Percentiles rank a stretch among this genome's conserved stretches.
phyloP scores from a whole-genome alignment of 2,888 invertebrate genomes.

The Cataglyphis altisquamis region DNA sequence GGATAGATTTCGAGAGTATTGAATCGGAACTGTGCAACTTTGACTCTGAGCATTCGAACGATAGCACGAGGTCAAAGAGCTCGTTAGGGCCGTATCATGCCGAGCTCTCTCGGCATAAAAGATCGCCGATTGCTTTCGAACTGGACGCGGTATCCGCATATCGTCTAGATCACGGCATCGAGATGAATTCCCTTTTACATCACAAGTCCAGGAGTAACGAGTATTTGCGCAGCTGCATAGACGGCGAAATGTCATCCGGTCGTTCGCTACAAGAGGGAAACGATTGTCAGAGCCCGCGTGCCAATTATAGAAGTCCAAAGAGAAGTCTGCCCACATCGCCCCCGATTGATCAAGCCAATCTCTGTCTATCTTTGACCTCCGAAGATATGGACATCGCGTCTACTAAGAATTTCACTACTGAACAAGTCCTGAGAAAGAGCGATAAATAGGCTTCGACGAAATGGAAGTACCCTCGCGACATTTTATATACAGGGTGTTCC shows the following conservation, averaged over 20 bases:
- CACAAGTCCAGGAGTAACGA: constrained; percentile 77
- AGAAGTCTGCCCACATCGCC: constrained; percentile 59
- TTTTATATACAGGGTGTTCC: constrained; percentile 17
- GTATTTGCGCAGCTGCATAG: constrained; percentile 69
- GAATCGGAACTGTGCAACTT: constrained; percentile 82
- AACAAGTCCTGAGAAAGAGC: constrained; percentile 75
- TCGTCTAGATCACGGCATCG: constrained; percentile 73
- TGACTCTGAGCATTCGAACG: constrained; percentile 82
- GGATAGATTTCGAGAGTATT: constrained; percentile 84
- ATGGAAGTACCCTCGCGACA: constrained; percentile 43
- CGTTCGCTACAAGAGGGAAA: constrained; percentile 58
- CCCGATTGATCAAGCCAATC: constrained; percentile 65
- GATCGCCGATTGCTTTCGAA: constrained; percentile 76
- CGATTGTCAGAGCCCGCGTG: constrained; percentile 55
- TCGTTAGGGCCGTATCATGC: constrained; percentile 77
- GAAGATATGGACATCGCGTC: constrained; percentile 74
- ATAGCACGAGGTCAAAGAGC: constrained; percentile 79
- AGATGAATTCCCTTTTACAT: constrained; percentile 70
- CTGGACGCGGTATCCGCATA: constrained; percentile 68
- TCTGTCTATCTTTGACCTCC: constrained; percentile 74
- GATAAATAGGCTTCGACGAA: constrained; percentile 65
- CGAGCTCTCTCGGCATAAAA: constrained; percentile 71
- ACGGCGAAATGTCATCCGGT: constrained; percentile 55
- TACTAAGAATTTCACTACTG: constrained; percentile 70
- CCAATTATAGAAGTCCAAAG: constrained; percentile 58